Conservation (phyloP, 2,113 vertebrate genomes). For the Dryoscopus gambensis region DNA sequence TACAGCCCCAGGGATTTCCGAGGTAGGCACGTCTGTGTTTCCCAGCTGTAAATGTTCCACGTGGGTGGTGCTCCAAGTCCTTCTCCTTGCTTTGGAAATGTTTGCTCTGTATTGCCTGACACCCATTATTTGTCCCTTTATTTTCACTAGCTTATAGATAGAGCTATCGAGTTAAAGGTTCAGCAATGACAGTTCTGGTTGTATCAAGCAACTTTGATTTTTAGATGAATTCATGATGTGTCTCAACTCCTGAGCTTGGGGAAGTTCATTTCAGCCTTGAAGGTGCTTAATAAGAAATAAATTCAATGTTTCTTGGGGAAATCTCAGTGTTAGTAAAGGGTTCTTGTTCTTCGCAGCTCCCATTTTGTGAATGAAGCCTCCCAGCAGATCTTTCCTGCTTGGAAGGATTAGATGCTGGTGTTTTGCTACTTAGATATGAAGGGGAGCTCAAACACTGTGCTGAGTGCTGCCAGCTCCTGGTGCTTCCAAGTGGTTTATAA, state of each 20-base stretch:
- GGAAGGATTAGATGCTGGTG: background rate
- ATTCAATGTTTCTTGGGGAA: background rate
- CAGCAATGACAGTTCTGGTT: background rate
- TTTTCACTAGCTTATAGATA: background rate
- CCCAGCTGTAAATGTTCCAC: background rate
- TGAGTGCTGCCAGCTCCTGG: slow-evolving; percentile 26
- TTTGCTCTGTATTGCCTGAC: background rate
- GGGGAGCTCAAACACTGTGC: background rate
- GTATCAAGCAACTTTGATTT: background rate
- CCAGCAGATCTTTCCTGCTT: background rate
- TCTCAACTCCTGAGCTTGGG: background rate
- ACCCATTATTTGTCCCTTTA: background rate
- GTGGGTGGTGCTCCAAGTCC: background rate
- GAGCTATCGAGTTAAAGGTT: background rate
- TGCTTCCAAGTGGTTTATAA: background rate
- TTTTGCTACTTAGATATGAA: background rate
- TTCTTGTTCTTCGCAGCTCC: background rate
- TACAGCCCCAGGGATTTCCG: background rate
- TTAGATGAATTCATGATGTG: background rate
- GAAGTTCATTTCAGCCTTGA: background rate
- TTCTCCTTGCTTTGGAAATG: background rate
- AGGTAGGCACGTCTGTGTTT: background rate
- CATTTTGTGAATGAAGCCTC: background rate
- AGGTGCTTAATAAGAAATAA: background rate
- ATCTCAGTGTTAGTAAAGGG: background rate